Evolutionary conservation across 2,797 vertebrate genomes (phyloP).

Genomic region (Limosa lapponica): DNA sequence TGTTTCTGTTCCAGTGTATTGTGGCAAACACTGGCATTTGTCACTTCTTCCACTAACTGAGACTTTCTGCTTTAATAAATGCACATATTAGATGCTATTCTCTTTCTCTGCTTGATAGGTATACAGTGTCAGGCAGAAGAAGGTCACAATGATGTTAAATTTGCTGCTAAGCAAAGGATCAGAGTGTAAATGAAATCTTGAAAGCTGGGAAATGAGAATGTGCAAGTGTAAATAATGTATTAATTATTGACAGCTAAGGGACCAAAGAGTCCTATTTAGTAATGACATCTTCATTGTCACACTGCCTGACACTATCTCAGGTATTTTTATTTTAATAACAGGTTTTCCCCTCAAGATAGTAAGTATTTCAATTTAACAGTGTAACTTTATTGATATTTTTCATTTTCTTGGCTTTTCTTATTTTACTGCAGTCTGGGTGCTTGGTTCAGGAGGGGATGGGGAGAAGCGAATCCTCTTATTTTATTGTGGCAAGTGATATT

Average conservation of each 20-base stretch:
- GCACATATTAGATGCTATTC: conserved; percentile 68
- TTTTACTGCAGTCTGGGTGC: neutral
- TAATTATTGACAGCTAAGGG: conserved; percentile 89
- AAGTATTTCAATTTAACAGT: conserved; percentile 51
- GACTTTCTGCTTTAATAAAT: conserved; percentile 73
- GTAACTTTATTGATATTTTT: conserved; percentile 39
- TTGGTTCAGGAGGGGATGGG: neutral
- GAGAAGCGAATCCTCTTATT: neutral
- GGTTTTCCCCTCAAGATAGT: conserved; percentile 20
- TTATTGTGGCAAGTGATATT: neutral
- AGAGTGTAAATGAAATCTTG: conserved; percentile 88
- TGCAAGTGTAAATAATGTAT: conserved; percentile 95
- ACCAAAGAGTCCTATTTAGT: conserved; percentile 78
- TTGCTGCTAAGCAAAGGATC: conserved; percentile 85
- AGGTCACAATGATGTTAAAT: conserved; percentile 80
- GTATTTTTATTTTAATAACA: conserved; percentile 60
- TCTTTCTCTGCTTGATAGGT: conserved; percentile 59
- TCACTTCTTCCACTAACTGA: conserved; percentile 61
- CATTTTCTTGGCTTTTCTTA: conserved; percentile 46
- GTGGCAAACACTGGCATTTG: conserved; percentile 62
- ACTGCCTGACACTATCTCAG: conserved; percentile 48
- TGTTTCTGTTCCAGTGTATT: conserved; percentile 58
- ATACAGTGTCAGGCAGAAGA: conserved; percentile 67
- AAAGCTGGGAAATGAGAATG: conserved; percentile 87
- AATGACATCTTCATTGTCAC: conserved; percentile 80